Percentiles rank a stretch among this genome's conserved stretches.
Evolutionary conservation across 2,888 invertebrate species (phyloP).

Genomic region (Ramazzottius varieornatus): DNA sequence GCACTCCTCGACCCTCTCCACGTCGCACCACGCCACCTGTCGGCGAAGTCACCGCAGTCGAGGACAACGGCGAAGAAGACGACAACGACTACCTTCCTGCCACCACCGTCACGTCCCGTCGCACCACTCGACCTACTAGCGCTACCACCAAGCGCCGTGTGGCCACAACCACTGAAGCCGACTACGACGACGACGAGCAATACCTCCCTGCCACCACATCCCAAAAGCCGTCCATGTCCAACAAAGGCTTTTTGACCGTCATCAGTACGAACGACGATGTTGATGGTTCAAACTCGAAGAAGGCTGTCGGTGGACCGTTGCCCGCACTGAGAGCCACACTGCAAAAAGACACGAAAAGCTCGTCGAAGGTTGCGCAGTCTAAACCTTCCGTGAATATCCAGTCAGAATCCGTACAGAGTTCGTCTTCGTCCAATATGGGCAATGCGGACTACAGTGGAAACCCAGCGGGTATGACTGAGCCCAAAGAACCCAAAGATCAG

Average conservation of each 20-base stretch:
- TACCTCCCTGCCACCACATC: neutral
- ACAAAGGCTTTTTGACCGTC: neutral
- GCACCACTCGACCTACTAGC: no score
- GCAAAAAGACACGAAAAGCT: neutral
- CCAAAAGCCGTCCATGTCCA: neutral
- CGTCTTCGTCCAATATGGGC: neutral
- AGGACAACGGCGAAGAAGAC: neutral
- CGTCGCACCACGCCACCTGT: neutral
- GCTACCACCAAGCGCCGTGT: neutral
- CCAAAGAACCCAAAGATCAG: neutral
- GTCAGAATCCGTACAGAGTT: neutral
- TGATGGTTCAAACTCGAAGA: neutral
- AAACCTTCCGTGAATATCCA: neutral
- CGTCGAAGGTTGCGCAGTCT: no score
- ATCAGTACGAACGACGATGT: neutral
- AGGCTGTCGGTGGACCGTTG: neutral
- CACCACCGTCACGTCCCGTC: neutral
- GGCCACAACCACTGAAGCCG: neutral
- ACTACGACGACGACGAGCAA: neutral
- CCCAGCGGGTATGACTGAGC: neutral
- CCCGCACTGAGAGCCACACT: neutral
- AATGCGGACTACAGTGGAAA: neutral
- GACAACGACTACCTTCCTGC: neutral
- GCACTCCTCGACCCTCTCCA: no score
- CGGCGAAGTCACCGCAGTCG: neutral